A percentile compares a stretch with the other conserved stretches of the same genome.
These are phyloP conservation scores for Carcina quercana DNA, from an alignment of 2,888 invertebrate genomes.

Conservation along the genomic window DNA sequence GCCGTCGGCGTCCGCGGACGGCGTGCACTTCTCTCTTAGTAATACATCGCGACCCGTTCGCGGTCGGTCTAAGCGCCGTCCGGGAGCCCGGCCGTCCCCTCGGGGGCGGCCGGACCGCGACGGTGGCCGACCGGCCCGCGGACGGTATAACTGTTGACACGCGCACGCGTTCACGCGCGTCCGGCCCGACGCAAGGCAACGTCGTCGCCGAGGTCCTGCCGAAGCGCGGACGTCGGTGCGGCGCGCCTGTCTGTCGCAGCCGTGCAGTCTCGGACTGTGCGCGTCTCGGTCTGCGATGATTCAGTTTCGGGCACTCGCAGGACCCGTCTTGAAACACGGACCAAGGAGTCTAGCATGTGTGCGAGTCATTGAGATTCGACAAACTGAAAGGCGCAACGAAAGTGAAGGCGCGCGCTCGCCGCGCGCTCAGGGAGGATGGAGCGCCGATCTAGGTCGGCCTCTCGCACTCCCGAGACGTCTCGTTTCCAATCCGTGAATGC, in stretches of 20 bases:
- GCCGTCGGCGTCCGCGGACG: conserved; percentile 29
- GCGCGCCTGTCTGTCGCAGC: conserved; percentile 23
- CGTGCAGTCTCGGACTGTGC: conserved; percentile 34
- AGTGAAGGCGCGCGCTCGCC: conserved; percentile 62
- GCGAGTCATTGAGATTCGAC: conserved; percentile 77
- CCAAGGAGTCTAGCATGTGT: conserved; percentile 56
- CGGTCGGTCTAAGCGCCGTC: conserved; percentile 48
- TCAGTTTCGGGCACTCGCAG: conserved; percentile 63
- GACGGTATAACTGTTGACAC: conserved; percentile 1
- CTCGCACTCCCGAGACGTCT: conserved; percentile 76
- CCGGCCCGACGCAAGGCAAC: conserved; percentile 17
- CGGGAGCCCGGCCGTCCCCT: conserved; percentile 24
- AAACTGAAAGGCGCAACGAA: conserved; percentile 80
- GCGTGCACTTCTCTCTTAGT: conserved; percentile 50
- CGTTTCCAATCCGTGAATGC: conserved; percentile 50
- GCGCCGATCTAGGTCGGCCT: conserved; percentile 40
- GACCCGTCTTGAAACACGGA: conserved; percentile 79
- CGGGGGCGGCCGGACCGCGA: conserved; percentile 19
- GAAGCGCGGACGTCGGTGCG: conserved; percentile 33
- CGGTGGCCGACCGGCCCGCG: conserved; percentile 16
- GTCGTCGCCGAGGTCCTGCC: conserved; percentile 33
- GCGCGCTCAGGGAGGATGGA: conserved; percentile 58
- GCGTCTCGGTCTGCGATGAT: conserved; percentile 45
- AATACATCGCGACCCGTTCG: conserved; percentile 72
- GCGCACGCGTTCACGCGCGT: conserved; percentile 3